phyloP scores from a whole-genome alignment of 2,797 vertebrate genomes.

The Hyperoplus immaculatus region DNA sequence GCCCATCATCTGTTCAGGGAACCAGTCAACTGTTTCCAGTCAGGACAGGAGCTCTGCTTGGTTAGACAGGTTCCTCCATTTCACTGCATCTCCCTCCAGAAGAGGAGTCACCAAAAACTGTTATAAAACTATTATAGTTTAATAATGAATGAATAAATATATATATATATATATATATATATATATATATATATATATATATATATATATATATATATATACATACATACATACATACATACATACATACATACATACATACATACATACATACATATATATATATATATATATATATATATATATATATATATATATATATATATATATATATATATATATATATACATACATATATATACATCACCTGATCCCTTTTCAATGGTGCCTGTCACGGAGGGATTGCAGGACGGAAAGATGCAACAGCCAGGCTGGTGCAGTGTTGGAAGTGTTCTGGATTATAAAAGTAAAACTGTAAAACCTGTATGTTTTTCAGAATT shows the following conservation, averaged over 20 bases:
- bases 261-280: background rate
- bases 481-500: background rate
- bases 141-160: background rate
- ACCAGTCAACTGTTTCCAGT: constrained; percentile 25
- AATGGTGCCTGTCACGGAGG: no score
- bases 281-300: background rate
- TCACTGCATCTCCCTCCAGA: constrained; percentile 30
- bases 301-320: no score
- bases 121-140: background rate
- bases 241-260: no score
- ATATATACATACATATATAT: no score
- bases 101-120: background rate
- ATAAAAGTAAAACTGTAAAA: background rate
- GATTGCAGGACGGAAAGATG: no score
- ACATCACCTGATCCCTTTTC: no score
- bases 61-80: constrained; percentile 28
- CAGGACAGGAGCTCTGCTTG: constrained; percentile 31
- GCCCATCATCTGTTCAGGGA: constrained; percentile 44
- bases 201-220: no score
- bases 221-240: no score
- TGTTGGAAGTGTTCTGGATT: background rate
- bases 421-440: no score
- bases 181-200: no score
- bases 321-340: no score
- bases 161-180: background rate